Evolutionary conservation across 2,113 vertebrate genomes (phyloP).

Genomic region (Junco hyemalis): DNA sequence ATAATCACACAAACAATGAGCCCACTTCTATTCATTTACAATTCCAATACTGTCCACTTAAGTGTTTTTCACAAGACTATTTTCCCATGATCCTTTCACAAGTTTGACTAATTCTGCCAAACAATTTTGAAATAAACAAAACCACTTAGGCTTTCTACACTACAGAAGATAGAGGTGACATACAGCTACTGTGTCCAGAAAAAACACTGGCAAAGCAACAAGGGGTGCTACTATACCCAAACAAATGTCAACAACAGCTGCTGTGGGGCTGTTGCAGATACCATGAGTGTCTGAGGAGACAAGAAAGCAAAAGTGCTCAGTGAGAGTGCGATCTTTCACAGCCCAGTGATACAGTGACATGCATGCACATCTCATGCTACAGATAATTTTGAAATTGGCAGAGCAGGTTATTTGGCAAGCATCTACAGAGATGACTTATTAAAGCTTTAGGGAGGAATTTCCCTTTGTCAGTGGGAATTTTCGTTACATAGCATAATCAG

Average conservation of each 20-base stretch:
- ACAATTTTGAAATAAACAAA: not conserved
- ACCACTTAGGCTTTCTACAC: not conserved
- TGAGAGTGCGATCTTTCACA: not conserved
- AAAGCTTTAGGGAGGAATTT: not conserved
- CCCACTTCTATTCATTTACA: constrained; percentile 1
- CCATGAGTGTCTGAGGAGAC: not conserved
- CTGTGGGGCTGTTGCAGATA: not conserved
- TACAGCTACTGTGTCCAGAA: not conserved
- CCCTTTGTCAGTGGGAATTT: not conserved
- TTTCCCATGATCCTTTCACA: constrained; percentile 12
- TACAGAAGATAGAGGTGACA: not conserved
- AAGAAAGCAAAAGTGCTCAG: not conserved
- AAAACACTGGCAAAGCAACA: not conserved
- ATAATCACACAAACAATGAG: constrained; percentile 21
- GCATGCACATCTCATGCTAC: not conserved
- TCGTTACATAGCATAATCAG: not conserved
- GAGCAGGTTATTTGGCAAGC: not conserved
- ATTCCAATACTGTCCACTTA: constrained; percentile 14
- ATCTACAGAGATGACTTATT: not conserved
- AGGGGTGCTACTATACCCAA: not conserved
- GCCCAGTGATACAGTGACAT: not conserved
- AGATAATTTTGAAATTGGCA: not conserved
- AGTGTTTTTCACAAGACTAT: constrained; percentile 6
- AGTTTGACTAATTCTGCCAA: not conserved
- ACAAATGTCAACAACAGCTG: not conserved